Base-by-base conservation (phyloP, 2,888 invertebrate species). In the Nemoura dubitans region DNA sequence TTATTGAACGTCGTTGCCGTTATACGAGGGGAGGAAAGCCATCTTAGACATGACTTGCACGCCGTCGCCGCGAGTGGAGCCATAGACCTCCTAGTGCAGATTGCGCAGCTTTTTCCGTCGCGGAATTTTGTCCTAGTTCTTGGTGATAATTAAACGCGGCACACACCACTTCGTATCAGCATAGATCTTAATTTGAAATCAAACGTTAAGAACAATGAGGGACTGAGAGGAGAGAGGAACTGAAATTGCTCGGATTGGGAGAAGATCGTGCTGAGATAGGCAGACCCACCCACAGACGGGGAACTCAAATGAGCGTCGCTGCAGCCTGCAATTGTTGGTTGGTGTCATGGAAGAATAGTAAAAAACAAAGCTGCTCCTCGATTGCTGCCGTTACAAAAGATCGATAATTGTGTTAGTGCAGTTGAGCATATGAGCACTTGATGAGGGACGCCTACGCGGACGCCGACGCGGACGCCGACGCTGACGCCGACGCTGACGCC, bases 21-120 rank as follows among this genome's bases (percentile, higher is more conserved):
- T 59, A 59, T 59, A 14, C 59, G 59, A 59, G 59, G 59, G 59
- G 59, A 21, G 59, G 59, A 59, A 59, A 59, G 59, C 59, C 59
- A 59, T 59, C 59, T 59, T 59, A 59, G 59, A 59, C 59, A 59
- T 59, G 59, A 59, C 59, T 59, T 59, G 59, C 59, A 59, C 59
- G 59, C 59, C 59, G n/a, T n/a, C n/a, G n/a, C 59, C 59, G 14
- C 3, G 59, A 3, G 59, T 59, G 21, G 36, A n/a, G n/a, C 36
- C 59, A 21, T 21, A 59, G 16, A 21, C 59, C 59, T 21, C 59
- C 36, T 36, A 16, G 16, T 59, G 59, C 59, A 21, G 21, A 59
- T 21, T 59, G 59, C 59, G 21, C 14, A 59, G 59, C 59, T 21
- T 21, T 59, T 59, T 59, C 59, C 6, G 3, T 59, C 59, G 21